Percentiles rank a stretch among this genome's conserved stretches.
Conservation (phyloP, 2,888 invertebrate species). For the Nephrocerus scutellatus region DNA sequence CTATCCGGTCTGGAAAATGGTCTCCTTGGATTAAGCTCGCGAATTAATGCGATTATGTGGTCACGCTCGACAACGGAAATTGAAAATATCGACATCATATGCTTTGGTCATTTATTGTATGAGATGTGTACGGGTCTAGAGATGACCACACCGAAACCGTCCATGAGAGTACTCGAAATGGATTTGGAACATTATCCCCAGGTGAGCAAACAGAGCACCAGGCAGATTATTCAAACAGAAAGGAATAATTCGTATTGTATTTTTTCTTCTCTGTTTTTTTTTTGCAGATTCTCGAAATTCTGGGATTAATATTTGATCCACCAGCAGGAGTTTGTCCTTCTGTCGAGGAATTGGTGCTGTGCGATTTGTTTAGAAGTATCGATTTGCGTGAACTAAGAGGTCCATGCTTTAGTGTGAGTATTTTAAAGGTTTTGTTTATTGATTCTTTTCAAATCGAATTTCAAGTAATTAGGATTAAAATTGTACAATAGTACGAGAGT, state of each 20-base stretch:
- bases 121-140: slow-evolving; percentile 89
- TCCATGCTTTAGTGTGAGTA: slow-evolving; percentile 65
- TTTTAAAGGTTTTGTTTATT: background rate
- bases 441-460: too few species aligned
- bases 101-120: slow-evolving; percentile 78
- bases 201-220: too few species aligned
- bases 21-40: slow-evolving; percentile 62
- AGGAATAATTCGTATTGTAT: background rate
- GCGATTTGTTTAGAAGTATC: slow-evolving; percentile 80
- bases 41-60: slow-evolving; percentile 53
- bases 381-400: slow-evolving; percentile 83
- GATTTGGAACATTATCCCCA: slow-evolving; percentile 66
- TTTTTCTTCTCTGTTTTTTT: background rate
- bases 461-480: too few species aligned
- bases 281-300: slow-evolving; percentile 65
- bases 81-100: slow-evolving; percentile 58
- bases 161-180: slow-evolving; percentile 63
- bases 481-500: too few species aligned
- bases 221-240: too few species aligned
- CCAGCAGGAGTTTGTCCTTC: slow-evolving; percentile 60
- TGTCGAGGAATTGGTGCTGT: slow-evolving; percentile 71
- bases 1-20: slow-evolving; percentile 83
- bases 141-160: slow-evolving; percentile 65
- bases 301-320: slow-evolving; percentile 70
- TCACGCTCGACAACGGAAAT: slow-evolving; percentile 47